Conservation (phyloP, 2,888 invertebrate species). For the Sthenelais limicola region DNA sequence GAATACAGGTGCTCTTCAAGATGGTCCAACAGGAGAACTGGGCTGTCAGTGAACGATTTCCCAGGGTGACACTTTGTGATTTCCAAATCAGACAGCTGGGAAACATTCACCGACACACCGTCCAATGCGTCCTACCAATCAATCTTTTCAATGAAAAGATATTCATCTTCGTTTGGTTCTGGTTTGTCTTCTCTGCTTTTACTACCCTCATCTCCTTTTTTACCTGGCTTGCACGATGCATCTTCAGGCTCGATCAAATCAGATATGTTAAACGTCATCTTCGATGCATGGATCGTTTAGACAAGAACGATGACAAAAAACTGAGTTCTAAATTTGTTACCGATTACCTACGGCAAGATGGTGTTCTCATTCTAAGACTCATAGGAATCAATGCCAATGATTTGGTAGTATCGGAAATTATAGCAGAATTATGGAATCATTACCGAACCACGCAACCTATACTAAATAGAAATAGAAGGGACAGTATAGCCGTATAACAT, state of each 20-base stretch:
- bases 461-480: constrained; percentile 15
- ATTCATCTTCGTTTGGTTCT: constrained; percentile 74
- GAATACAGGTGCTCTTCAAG: constrained; percentile 48
- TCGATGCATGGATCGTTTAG: constrained; percentile 35
- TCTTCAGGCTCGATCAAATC: constrained; percentile 39
- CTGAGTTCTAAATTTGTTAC: constrained; percentile 67
- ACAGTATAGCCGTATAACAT: constrained; percentile 30
- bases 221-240: constrained; percentile 65
- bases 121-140: constrained; percentile 68
- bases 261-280: constrained; percentile 46
- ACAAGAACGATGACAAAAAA: constrained; percentile 58
- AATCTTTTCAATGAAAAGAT: constrained; percentile 66
- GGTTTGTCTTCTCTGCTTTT: constrained; percentile 72
- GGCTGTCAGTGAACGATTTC: constrained; percentile 50
- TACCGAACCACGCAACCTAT: constrained; percentile 50
- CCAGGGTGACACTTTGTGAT: constrained; percentile 53
- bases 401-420: constrained; percentile 68
- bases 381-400: constrained; percentile 70
- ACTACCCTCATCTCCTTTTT: constrained; percentile 71
- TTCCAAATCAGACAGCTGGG: constrained; percentile 51
- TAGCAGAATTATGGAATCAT: constrained; percentile 68
- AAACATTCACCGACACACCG: constrained; percentile 52
- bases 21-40: constrained; percentile 47
- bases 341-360: constrained; percentile 69
- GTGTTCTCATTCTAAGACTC: constrained; percentile 68